Evolutionary conservation across 2,113 vertebrate genomes (phyloP).

Genomic region (Pongo pygmaeus): DNA sequence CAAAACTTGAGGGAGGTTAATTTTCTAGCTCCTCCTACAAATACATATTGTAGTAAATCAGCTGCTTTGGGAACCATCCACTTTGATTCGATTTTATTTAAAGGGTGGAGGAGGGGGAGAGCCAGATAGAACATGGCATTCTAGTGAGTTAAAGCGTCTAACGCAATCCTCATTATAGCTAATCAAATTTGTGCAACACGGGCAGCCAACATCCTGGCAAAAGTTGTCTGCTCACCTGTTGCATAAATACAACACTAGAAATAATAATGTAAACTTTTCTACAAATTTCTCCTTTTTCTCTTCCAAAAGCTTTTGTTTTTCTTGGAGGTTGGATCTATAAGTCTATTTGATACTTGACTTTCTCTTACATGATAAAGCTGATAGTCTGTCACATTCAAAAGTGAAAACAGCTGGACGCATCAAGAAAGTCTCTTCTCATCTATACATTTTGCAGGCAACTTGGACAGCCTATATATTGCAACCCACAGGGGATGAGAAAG

Average conservation of each 20-base stretch:
- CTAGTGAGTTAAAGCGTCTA: not conserved
- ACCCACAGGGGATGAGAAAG: not conserved
- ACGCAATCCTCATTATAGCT: not conserved
- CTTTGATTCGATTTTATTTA: constrained; percentile 4
- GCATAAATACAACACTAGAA: not conserved
- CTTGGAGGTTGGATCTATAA: not conserved
- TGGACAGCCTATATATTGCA: not conserved
- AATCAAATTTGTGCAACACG: not conserved
- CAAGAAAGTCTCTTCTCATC: not conserved
- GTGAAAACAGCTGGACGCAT: not conserved
- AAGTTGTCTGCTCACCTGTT: not conserved
- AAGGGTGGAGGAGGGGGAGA: not conserved
- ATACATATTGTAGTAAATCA: not conserved
- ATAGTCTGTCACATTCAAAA: not conserved
- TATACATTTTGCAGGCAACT: not conserved
- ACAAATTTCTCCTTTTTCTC: not conserved
- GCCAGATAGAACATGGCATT: not conserved
- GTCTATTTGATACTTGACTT: not conserved
- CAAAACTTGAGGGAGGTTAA: not conserved
- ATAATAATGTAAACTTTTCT: not conserved
- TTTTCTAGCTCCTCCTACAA: not conserved
- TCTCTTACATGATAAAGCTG: not conserved
- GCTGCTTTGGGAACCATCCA: not conserved
- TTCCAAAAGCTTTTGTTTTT: not conserved
- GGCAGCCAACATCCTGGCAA: not conserved